phyloP scores from a whole-genome alignment of 2,888 invertebrate species.

The Apeira syringaria region DNA sequence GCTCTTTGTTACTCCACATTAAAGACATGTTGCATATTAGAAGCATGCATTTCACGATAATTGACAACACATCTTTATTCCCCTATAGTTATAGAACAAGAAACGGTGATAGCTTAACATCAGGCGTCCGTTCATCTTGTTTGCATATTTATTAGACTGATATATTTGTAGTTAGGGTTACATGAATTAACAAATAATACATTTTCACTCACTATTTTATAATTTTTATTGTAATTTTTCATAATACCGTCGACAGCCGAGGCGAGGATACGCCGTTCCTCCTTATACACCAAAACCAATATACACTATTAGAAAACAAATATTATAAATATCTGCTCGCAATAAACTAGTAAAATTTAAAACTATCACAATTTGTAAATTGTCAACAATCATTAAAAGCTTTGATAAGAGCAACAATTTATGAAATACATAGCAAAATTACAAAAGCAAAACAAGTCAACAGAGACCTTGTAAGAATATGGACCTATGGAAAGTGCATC shows the following conservation, averaged over 20 bases:
- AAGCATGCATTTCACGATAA: too few species aligned
- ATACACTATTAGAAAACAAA: conserved; percentile 25
- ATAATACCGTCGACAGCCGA: conserved; percentile 71
- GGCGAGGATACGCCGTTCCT: conserved; percentile 53
- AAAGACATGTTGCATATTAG: too few species aligned
- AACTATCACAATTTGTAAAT: conserved; percentile 53
- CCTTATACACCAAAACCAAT: conserved; percentile 38
- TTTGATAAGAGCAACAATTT: conserved; percentile 68
- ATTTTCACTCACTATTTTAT: conserved; percentile 75
- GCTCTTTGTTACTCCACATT: too few species aligned
- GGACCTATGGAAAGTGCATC: conserved; percentile 8
- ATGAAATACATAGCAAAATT: conserved; percentile 32
- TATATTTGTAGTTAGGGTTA: too few species aligned
- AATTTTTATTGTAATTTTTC: conserved; percentile 82
- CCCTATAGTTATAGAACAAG: too few species aligned
- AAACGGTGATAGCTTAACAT: too few species aligned
- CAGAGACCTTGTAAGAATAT: conserved; percentile 1
- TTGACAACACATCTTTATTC: too few species aligned
- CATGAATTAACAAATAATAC: too few species aligned
- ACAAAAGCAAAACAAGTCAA: conserved; percentile 4
- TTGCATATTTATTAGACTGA: too few species aligned
- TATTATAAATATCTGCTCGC: conserved; percentile 33
- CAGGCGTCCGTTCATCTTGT: too few species aligned
- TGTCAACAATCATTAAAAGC: conserved; percentile 74
- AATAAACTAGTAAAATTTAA: conserved; percentile 36